Base-by-base conservation (phyloP, 2,888 invertebrate species). In the Scaptomyza tumidula region DNA sequence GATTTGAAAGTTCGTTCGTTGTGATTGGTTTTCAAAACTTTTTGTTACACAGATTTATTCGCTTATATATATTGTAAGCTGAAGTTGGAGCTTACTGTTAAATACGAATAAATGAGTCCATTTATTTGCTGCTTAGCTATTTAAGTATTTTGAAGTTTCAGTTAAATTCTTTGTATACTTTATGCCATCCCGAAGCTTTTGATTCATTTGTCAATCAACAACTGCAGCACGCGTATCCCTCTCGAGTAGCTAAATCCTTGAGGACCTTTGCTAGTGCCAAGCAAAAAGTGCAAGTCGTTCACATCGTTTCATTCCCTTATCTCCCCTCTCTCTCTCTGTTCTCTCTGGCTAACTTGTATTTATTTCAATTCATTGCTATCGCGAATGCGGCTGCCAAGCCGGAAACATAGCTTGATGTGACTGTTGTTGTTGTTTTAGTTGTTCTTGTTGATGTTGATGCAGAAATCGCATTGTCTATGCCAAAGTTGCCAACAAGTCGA, bases 121-220 rank as follows among this genome's bases (percentile, higher is more conserved):
- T 71, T 59, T 56, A 65, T 68, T 71, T 9, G 39, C 39, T 14
- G 39, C 0, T 14, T 7, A 14, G 39, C 14, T 45, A 57, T 52
- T 31, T 29, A 46, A 37, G 31, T 58, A 3, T 10, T 52, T 9
- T 45, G 33, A 58, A 58, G 39, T 55, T 48, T 43, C 9, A n/a
- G 46, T 33, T 14, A 11, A 11, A 60, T 71, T 59, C 58, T 61
- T 68, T 70, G 69, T 70, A 75, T 75, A 64, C 61, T 66, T 39
- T 29, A 52, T 60, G 81, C 66, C 84, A 78, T 41, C 67, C 71
- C 53, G 56, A 52, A 50, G 66, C 16, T 49, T 59, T 43, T 53
- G 43, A 68, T 69, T 69, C 85, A 82, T 82, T 86, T 82, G 87
- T 82, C 87, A 82, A 78, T 72, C 64, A 75, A 29, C 65, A 41